Conservation (phyloP, 1,140 invertebrate species). For the Pachyrhynchus sulphureomaculatus region DNA sequence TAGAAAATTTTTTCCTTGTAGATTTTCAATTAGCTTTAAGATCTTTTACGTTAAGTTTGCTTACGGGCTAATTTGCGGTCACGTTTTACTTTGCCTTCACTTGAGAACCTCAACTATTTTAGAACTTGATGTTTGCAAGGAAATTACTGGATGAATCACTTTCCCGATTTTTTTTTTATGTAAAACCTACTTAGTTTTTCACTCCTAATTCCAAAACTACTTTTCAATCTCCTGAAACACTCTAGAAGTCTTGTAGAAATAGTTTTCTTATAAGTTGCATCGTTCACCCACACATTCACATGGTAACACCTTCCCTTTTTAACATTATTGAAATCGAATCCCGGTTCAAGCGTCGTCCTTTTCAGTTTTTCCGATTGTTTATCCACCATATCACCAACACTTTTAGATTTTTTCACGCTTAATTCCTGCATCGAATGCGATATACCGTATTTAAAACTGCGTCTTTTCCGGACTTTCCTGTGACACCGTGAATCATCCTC, state of each 20-base stretch:
- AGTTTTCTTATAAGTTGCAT: not conserved
- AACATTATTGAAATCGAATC: slow-evolving; percentile 22
- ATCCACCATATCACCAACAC: not conserved
- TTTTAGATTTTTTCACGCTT: not conserved
- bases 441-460: slow-evolving; percentile 33
- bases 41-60: too few species aligned
- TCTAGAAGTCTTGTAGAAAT: not conserved
- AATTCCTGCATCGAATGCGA: slow-evolving; percentile 26
- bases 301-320: slow-evolving; percentile 6
- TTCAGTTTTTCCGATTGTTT: not conserved
- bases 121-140: too few species aligned
- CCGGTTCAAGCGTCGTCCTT: slow-evolving; percentile 5
- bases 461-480: slow-evolving; percentile 9
- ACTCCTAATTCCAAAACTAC: not conserved
- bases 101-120: too few species aligned
- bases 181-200: slow-evolving; percentile 2
- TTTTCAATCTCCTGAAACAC: not conserved
- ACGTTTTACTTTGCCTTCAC: too few species aligned
- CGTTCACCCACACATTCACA: not conserved
- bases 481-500: not conserved
- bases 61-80: too few species aligned
- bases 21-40: too few species aligned
- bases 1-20: too few species aligned
- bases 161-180: too few species aligned
- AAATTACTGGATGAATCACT: too few species aligned